Evolutionary conservation across 2,113 vertebrate species (phyloP).

Genomic region (Mungos mungo): DNA sequence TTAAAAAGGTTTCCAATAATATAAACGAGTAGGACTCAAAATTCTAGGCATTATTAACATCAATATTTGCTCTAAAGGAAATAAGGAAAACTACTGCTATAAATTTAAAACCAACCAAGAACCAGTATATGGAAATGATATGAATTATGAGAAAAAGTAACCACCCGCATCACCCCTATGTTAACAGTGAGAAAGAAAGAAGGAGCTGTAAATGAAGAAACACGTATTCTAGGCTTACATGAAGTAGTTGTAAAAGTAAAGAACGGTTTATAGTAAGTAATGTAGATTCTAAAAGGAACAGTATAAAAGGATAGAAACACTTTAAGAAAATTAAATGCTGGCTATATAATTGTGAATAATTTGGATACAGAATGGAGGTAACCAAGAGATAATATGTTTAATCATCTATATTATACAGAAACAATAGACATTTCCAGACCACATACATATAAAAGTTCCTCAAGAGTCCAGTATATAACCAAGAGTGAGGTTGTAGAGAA

Average conservation of each 20-base stretch:
- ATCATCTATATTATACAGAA: background rate
- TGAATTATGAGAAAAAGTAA: constrained; percentile 35
- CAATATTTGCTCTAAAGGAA: constrained; percentile 50
- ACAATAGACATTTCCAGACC: background rate
- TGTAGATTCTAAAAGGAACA: background rate
- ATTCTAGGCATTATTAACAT: constrained; percentile 62
- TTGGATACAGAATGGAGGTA: background rate
- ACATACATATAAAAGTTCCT: background rate
- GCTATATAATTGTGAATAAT: background rate
- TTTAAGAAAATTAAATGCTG: background rate
- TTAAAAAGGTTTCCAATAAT: constrained; percentile 67
- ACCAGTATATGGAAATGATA: background rate
- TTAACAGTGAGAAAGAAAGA: constrained; percentile 1
- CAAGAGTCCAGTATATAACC: background rate
- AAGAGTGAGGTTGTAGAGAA: background rate
- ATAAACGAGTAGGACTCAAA: constrained; percentile 51
- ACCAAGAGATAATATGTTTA: background rate
- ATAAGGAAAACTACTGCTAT: background rate
- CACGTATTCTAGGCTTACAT: background rate
- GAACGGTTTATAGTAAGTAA: constrained; percentile 11
- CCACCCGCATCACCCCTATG: background rate
- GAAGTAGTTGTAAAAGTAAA: constrained; percentile 9
- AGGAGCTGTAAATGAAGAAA: background rate
- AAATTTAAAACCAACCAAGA: constrained; percentile 51
- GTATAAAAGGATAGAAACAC: background rate